These are phyloP conservation scores for Columba guinea DNA, from an alignment of 2,797 vertebrate species.

Conservation along the genomic window DNA sequence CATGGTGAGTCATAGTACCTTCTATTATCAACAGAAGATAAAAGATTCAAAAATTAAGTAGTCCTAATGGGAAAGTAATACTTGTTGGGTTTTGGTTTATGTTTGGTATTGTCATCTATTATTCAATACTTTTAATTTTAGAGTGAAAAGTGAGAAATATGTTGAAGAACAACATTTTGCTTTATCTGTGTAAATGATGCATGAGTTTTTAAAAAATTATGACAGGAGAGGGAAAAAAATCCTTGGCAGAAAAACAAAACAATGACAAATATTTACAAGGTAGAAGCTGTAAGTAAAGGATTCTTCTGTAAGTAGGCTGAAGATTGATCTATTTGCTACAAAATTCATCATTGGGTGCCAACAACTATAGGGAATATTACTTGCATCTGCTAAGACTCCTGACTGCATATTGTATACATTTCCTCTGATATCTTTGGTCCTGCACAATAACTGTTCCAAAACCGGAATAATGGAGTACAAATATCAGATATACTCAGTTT, in stretches of 20 bases:
- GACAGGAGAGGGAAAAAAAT: neutral
- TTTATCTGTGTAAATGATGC: neutral
- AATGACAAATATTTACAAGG: neutral
- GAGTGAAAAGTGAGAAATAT: neutral
- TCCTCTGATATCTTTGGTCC: neutral
- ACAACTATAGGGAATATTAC: neutral
- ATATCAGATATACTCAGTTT: neutral
- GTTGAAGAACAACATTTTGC: neutral
- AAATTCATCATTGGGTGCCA: neutral
- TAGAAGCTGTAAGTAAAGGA: neutral
- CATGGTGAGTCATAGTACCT: accelerated
- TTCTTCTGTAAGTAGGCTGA: neutral
- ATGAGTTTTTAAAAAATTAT: neutral
- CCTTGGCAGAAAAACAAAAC: neutral
- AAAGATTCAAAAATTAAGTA: neutral
- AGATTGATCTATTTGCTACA: neutral
- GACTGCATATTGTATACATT: neutral
- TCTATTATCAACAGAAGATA: neutral
- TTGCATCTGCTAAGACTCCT: neutral
- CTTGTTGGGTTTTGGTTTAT: neutral
- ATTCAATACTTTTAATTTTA: neutral
- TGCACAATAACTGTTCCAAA: neutral
- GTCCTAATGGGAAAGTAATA: neutral
- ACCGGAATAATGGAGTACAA: neutral
- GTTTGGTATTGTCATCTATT: neutral